These are phyloP conservation scores for Podiceps cristatus DNA, from an alignment of 2,113 vertebrate species.

Conservation along the genomic window DNA sequence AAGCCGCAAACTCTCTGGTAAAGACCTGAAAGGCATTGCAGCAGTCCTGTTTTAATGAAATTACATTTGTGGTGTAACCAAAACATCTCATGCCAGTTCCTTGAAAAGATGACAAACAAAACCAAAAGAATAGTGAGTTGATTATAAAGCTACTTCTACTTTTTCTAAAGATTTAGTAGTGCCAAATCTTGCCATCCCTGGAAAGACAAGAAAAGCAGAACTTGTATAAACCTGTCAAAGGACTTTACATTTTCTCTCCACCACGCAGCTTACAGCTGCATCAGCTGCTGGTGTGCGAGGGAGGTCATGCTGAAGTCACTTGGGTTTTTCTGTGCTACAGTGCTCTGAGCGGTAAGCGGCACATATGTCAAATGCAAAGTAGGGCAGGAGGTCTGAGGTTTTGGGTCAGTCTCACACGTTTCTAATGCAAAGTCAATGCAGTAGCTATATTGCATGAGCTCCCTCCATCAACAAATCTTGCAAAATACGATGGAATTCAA, in stretches of 20 bases:
- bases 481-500: background rate
- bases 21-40: background rate
- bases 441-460: accelerated
- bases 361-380: background rate
- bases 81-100: background rate
- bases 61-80: background rate
- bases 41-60: background rate
- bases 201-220: background rate
- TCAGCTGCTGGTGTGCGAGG: background rate
- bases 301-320: background rate
- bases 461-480: background rate
- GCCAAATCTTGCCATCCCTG: background rate
- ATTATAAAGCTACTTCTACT: background rate
- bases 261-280: background rate
- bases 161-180: background rate
- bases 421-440: accelerated
- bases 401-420: background rate
- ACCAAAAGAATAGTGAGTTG: background rate
- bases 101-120: background rate
- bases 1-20: background rate
- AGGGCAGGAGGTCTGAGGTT: background rate
- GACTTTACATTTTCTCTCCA: background rate
- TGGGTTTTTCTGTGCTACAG: background rate
- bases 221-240: background rate
- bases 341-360: background rate